These are phyloP conservation scores for Formica exsecta DNA, from an alignment of 1,140 invertebrate genomes.

Conservation along the genomic window DNA sequence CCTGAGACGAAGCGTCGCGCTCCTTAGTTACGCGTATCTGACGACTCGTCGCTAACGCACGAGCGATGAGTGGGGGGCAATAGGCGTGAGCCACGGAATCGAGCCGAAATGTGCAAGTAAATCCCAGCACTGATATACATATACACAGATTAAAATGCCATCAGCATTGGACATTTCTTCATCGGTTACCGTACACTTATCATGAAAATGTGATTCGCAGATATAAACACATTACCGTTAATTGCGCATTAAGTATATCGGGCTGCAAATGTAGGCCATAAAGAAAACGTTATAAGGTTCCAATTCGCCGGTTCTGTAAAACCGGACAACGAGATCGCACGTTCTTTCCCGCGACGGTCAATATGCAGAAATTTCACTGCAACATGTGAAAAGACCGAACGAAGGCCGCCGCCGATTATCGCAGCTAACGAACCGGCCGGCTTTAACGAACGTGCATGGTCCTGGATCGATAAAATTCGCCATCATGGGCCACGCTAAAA, in stretches of 20 bases:
- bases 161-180: slow-evolving; percentile 27
- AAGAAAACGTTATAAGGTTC: slow-evolving; percentile 32
- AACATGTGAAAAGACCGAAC: slow-evolving; percentile 28
- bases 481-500: neutral
- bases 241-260: slow-evolving; percentile 58
- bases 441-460: slow-evolving; percentile 50
- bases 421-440: slow-evolving; percentile 59
- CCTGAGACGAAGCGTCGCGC: no score
- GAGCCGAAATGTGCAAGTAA: no score
- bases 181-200: slow-evolving; percentile 32
- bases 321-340: slow-evolving; percentile 32
- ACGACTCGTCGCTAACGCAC: no score
- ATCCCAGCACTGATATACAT: no score
- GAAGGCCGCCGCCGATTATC: slow-evolving; percentile 41
- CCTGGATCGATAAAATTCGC: slow-evolving; percentile 51
- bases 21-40: no score
- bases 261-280: slow-evolving; percentile 7
- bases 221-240: slow-evolving; percentile 58
- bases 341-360: slow-evolving; percentile 42
- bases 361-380: slow-evolving; percentile 52
- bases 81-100: no score
- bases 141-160: slow-evolving; percentile 48
- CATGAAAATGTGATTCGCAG: slow-evolving; percentile 17
- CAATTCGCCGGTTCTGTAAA: slow-evolving; percentile 25
- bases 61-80: no score